These are phyloP conservation scores for Nudaria mundana DNA, from an alignment of 2,888 invertebrate genomes.

Conservation along the genomic window DNA sequence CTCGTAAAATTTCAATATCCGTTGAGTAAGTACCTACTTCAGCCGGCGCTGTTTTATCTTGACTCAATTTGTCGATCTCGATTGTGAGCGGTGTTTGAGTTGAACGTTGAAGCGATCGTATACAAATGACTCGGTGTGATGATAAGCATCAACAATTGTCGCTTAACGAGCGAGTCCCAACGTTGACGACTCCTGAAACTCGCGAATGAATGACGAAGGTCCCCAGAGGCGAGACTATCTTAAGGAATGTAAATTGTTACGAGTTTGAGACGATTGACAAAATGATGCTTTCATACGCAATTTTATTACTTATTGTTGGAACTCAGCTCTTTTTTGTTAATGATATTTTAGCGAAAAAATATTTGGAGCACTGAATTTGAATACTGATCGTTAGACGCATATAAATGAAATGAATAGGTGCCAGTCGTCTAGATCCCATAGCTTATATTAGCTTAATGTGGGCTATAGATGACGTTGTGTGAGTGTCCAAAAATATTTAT, in stretches of 20 bases:
- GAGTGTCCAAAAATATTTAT: too few relatives aligned
- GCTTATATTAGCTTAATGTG: too few relatives aligned
- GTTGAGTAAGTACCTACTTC: too few relatives aligned
- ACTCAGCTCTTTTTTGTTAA: conserved; percentile 17
- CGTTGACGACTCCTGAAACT: conserved; percentile 9
- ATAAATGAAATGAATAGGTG: conserved; percentile 12
- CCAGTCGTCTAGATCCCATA: too few relatives aligned
- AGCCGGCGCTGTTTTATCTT: conserved; percentile 50
- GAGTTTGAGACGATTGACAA: conserved; percentile 16
- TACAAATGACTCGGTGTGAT: conserved; percentile 33
- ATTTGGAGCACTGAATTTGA: conserved; percentile 16
- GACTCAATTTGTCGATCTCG: conserved; percentile 48
- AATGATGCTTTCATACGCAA: conserved; percentile 23
- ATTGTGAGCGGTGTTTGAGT: conserved; percentile 41
- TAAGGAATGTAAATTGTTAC: conserved; percentile 31
- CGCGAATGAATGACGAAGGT: conserved; percentile 5
- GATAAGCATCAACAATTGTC: conserved; percentile 44
- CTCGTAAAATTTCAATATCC: conserved; percentile 63
- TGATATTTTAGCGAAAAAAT: conserved; percentile 13
- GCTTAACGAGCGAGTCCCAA: conserved; percentile 21
- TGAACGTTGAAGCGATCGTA: conserved; percentile 26
- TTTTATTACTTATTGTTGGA: conserved; percentile 26
- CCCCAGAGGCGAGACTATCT: conserved; percentile 7
- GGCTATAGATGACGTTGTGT: too few relatives aligned
- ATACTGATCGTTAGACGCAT: conserved; percentile 11